These are phyloP conservation scores for Drosophila nannoptera DNA, from an alignment of 1,140 invertebrate genomes.

Conservation along the genomic window DNA sequence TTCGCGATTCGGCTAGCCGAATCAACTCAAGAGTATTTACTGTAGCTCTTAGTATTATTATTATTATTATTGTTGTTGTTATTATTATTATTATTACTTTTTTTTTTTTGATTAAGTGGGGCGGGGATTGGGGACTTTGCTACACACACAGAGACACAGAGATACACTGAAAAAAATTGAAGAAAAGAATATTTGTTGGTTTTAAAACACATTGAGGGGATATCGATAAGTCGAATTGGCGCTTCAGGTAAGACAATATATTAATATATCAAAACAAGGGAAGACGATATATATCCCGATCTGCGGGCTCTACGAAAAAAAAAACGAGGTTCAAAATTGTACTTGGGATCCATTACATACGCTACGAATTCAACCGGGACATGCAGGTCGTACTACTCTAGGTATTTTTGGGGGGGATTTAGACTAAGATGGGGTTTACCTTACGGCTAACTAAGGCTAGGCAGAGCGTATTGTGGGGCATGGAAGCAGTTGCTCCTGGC, in stretches of 20 bases:
- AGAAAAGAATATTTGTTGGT: constrained; percentile 64
- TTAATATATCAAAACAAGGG: background rate
- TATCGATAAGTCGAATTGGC: constrained; percentile 21
- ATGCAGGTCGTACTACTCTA: too few species aligned
- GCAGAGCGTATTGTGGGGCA: too few species aligned
- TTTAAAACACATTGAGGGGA: constrained; percentile 58
- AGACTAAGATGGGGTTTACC: too few species aligned
- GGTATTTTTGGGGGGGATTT: too few species aligned
- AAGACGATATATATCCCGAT: background rate
- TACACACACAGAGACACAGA: constrained; percentile 71
- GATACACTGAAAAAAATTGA: constrained; percentile 75
- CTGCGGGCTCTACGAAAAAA: too few species aligned
- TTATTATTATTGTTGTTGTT: background rate
- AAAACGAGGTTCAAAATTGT: too few species aligned
- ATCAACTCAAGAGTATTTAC: background rate
- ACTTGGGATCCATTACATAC: too few species aligned
- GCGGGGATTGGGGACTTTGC: constrained; percentile 52
- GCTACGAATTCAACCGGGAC: too few species aligned
- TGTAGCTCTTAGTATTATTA: constrained; percentile 7
- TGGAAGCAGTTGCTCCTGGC: too few species aligned
- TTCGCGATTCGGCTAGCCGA: constrained; percentile 20
- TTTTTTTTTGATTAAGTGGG: constrained; percentile 32
- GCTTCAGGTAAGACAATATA: background rate
- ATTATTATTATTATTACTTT: constrained; percentile 14
- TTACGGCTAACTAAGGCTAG: too few species aligned